A percentile compares a stretch with the other conserved stretches of the same genome.
These are phyloP conservation scores for Coleophora deauratella DNA, from an alignment of 2,888 invertebrate genomes.

Conservation along the genomic window DNA sequence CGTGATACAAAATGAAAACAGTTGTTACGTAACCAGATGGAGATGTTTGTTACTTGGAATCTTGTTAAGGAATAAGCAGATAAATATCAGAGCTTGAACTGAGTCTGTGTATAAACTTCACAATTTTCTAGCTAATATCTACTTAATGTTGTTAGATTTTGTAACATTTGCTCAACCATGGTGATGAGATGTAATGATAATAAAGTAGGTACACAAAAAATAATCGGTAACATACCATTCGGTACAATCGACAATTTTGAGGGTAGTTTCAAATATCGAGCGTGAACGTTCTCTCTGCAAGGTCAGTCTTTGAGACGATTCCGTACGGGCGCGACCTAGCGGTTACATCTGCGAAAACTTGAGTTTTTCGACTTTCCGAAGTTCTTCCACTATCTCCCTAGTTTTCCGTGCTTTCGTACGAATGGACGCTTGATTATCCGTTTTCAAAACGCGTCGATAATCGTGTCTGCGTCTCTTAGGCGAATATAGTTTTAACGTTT, in stretches of 20 bases:
- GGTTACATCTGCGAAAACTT: constrained; percentile 25
- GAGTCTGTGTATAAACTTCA: too few relatives aligned
- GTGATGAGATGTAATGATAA: too few relatives aligned
- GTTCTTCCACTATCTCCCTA: not conserved
- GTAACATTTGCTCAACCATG: too few relatives aligned
- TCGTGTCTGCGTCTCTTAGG: constrained; percentile 30
- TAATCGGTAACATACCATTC: not conserved
- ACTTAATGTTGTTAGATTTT: too few relatives aligned
- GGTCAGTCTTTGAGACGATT: constrained; percentile 49
- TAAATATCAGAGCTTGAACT: too few relatives aligned
- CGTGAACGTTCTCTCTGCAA: constrained; percentile 11
- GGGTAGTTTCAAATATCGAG: constrained; percentile 30
- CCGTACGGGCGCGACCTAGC: constrained; percentile 36
- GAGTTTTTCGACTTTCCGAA: constrained; percentile 1
- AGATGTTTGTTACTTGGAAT: too few relatives aligned
- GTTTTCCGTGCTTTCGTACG: not conserved
- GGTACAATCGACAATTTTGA: constrained; percentile 14
- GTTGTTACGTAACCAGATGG: too few relatives aligned
- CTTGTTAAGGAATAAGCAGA: too few relatives aligned
- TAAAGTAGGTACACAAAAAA: not conserved
- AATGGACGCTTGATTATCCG: not conserved
- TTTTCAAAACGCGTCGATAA: not conserved
- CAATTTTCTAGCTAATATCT: too few relatives aligned
- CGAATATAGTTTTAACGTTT: constrained; percentile 24
- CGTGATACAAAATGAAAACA: too few relatives aligned